Percentiles rank a stretch among this genome's conserved stretches.
These are phyloP conservation scores for Premnoplex brunnescens DNA, from an alignment of 2,797 vertebrate genomes.

Conservation along the genomic window DNA sequence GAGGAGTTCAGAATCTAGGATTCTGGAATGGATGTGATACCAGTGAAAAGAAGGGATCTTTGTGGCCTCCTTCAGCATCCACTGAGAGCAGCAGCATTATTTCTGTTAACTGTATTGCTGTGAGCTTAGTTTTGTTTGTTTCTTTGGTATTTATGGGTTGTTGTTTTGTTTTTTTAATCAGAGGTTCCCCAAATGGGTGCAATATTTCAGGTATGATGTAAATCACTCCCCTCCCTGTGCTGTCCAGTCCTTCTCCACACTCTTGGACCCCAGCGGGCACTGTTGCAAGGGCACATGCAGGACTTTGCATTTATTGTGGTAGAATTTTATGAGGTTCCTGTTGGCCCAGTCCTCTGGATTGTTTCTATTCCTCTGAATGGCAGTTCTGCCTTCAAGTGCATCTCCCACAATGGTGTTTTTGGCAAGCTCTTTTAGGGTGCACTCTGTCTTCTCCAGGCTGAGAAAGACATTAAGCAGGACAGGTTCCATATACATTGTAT, in stretches of 20 bases:
- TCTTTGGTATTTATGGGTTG: background rate
- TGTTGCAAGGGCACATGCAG: rapidly evolving
- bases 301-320: background rate
- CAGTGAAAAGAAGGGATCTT: background rate
- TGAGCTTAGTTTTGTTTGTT: background rate
- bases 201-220: rapidly evolving
- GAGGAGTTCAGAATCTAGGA: background rate
- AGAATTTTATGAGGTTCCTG: background rate
- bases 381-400: background rate
- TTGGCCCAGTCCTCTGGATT: background rate
- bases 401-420: background rate
- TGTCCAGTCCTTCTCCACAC: background rate
- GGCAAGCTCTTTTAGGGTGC: background rate
- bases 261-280: background rate
- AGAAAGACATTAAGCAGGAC: background rate
- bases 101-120: background rate
- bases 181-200: background rate
- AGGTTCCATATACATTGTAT: background rate
- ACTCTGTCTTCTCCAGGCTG: background rate
- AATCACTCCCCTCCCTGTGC: background rate
- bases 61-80: background rate
- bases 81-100: background rate
- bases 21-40: background rate
- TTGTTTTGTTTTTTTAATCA: background rate
- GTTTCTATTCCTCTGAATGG: background rate